Conservation (phyloP, 2,888 invertebrate genomes). For the Epistrophe grossulariae region DNA sequence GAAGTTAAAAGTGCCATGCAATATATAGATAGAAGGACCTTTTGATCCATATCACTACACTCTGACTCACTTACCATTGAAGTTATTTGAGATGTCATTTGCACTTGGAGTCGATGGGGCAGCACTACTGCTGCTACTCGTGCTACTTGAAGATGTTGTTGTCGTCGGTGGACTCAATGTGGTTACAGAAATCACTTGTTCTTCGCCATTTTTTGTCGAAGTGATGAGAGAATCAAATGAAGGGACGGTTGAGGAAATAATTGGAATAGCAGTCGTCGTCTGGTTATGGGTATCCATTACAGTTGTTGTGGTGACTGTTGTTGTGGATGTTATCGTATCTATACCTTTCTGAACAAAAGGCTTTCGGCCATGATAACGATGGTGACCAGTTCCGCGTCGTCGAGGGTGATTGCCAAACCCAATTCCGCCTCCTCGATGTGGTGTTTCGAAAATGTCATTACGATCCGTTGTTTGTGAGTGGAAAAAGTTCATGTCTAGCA, state of each 20-base stretch:
- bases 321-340: slow-evolving; percentile 44
- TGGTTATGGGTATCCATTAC: slow-evolving; percentile 31
- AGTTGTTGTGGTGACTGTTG: slow-evolving; percentile 39
- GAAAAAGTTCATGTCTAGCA: slow-evolving; percentile 81
- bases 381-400: slow-evolving; percentile 45
- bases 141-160: slow-evolving; percentile 27
- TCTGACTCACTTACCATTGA: slow-evolving; percentile 71
- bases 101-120: slow-evolving; percentile 74
- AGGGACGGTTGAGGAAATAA: slow-evolving; percentile 42
- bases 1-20: slow-evolving; percentile 41
- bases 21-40: background rate
- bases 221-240: slow-evolving; percentile 49
- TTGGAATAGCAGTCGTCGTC: slow-evolving; percentile 45
- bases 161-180: slow-evolving; percentile 30
- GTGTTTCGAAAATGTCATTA: slow-evolving; percentile 77
- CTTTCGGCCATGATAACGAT: slow-evolving; percentile 62
- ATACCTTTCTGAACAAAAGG: slow-evolving; percentile 63
- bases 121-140: slow-evolving; percentile 19
- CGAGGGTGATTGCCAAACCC: slow-evolving; percentile 54
- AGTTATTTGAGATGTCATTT: slow-evolving; percentile 77
- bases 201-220: slow-evolving; percentile 12
- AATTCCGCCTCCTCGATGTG: slow-evolving; percentile 17
- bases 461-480: slow-evolving; percentile 76
- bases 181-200: slow-evolving; percentile 31
- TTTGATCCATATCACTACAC: slow-evolving; percentile 33